These are phyloP conservation scores for Trisateles emortualis DNA, from an alignment of 2,888 invertebrate genomes.

Conservation along the genomic window DNA sequence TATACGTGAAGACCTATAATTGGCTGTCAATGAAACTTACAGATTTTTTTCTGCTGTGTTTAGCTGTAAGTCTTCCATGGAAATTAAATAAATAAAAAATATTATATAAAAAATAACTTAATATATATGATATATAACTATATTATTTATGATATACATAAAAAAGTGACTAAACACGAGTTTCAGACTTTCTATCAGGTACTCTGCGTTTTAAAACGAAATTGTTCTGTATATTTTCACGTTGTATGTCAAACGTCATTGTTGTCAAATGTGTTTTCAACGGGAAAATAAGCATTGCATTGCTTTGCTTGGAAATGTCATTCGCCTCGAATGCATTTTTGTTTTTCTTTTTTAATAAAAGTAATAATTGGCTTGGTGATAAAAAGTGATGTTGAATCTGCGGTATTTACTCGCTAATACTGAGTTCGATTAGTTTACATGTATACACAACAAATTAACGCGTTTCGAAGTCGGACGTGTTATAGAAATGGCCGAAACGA, in stretches of 20 bases:
- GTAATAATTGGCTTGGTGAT: conserved; percentile 28
- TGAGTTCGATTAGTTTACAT: conserved; percentile 11
- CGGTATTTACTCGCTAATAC: conserved; percentile 5
- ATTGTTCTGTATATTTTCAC: not conserved
- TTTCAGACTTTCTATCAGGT: too few relatives aligned
- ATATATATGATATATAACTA: too few relatives aligned
- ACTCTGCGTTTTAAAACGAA: not conserved
- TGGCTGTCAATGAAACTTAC: too few relatives aligned
- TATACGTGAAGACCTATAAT: too few relatives aligned
- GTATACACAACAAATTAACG: conserved; percentile 1
- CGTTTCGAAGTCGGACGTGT: conserved; percentile 24
- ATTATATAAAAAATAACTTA: too few relatives aligned
- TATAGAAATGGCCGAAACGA: conserved; percentile 66
- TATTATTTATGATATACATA: too few relatives aligned
- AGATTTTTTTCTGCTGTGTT: too few relatives aligned
- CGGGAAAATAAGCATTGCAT: conserved; percentile 40
- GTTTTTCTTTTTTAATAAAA: conserved; percentile 39
- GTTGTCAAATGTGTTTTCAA: conserved; percentile 22
- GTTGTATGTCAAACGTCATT: conserved; percentile 5
- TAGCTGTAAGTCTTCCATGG: too few relatives aligned
- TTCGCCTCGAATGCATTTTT: conserved; percentile 44
- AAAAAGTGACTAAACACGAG: too few relatives aligned
- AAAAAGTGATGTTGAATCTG: conserved; percentile 24
- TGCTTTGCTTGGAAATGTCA: conserved; percentile 43
- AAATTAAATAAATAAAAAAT: too few relatives aligned